phyloP scores from a whole-genome alignment of 2,113 vertebrate genomes.

The Cyphomyrus plagiostoma region DNA sequence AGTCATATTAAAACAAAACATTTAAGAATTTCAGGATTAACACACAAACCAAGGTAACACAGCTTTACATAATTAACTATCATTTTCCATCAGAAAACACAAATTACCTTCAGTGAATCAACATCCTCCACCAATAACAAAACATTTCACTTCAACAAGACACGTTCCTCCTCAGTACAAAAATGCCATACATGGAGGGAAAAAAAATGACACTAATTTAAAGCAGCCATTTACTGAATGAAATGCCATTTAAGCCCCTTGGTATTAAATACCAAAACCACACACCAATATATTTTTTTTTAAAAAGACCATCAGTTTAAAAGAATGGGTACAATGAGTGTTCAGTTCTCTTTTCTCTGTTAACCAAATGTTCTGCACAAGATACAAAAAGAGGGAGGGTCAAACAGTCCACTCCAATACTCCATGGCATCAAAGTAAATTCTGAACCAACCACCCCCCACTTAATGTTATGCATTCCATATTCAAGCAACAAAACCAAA shows the following conservation, averaged over 20 bases:
- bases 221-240: background rate
- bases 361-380: background rate
- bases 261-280: background rate
- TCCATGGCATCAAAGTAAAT: background rate
- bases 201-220: background rate
- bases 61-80: background rate
- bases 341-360: background rate
- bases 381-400: background rate
- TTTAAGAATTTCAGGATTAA: background rate
- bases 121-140: background rate
- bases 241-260: background rate
- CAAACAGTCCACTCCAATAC: background rate
- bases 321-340: background rate
- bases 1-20: background rate
- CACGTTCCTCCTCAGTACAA: background rate
- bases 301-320: conserved; percentile 2
- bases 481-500: background rate
- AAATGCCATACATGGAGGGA: background rate
- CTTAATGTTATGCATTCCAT: background rate
- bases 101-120: background rate
- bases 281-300: background rate
- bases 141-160: background rate
- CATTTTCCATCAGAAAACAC: background rate
- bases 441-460: background rate
- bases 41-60: background rate